Base-by-base conservation (phyloP, 1,140 invertebrate genomes). In the Doryteuthis pealeii region DNA sequence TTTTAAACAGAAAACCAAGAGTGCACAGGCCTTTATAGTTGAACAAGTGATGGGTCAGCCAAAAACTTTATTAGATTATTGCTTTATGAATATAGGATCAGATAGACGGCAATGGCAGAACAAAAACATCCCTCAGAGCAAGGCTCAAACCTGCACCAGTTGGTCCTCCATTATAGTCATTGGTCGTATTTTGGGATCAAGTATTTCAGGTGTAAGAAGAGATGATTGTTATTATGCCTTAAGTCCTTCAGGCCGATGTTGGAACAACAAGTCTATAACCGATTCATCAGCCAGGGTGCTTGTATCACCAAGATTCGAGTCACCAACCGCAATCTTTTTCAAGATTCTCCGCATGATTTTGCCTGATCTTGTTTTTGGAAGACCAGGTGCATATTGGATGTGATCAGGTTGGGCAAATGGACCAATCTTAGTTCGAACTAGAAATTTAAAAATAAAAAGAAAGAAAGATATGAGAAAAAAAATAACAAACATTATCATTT, bases 281-380 rank as follows among this genome's bases (percentile, higher is more conserved):
- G 88, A 89, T 80, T 95, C 94, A 83, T 98, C 96, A 40, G 95
- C 95, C 73, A 99, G 88, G 0, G 97, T 98, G 15, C 95, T 95
- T 0, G 92, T 93, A 86, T 99, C 97, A 6, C 97, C 98, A 68
- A 99, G 91, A 79, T 98, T 92, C 43, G 88, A 89, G 62, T 94
- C 94, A 0, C 93, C 89, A 10, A 87, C 82, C 0, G 97, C 97
- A 15, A 99, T 93, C 90, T 99, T 98, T 69, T 96, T 90, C 35
- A 99, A 88, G 70, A 99, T 93, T 78, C 98, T 90, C 65, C 98
- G 91, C 95, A 99, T 99, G 66, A 99, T 99, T 89, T 99, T 99
- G 3, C 98, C 98, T 1, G 96, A 99, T 54, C 97, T 91, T 0
- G 98, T 99, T 89, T 99, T 99, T 0, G 98, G 97, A 70, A 99